Percentiles rank a stretch among this genome's conserved stretches.
Evolutionary conservation across 2,113 vertebrate species (phyloP).

Genomic region (Dolichallabes microphthalmus): DNA sequence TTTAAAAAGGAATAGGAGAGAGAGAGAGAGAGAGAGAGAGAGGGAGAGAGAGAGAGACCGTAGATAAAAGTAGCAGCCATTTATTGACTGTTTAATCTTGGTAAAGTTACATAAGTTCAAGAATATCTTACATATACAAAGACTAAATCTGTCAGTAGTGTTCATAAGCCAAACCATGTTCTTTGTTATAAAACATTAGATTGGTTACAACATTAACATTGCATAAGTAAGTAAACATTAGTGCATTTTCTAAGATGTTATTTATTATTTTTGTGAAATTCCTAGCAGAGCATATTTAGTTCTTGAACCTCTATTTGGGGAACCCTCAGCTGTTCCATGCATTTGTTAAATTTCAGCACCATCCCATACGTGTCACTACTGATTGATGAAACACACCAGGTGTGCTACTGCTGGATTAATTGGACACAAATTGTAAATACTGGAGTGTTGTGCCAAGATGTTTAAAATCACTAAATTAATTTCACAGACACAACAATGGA

Average conservation of each 20-base stretch:
- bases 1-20: conserved; percentile 47
- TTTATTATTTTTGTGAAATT: background rate
- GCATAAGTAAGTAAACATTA: background rate
- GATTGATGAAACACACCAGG: background rate
- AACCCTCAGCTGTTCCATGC: background rate
- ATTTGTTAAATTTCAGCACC: conserved; percentile 9
- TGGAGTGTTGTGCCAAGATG: background rate
- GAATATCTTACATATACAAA: background rate
- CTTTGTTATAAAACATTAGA: background rate
- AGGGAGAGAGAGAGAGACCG: conserved; percentile 19
- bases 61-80: background rate
- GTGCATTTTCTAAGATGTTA: background rate
- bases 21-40: conserved; percentile 39
- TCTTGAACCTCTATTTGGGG: background rate
- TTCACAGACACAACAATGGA: background rate
- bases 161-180: background rate
- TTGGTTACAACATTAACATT: background rate
- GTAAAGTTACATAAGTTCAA: background rate
- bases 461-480: background rate
- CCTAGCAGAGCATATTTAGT: background rate
- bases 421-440: background rate
- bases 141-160: background rate
- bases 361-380: background rate
- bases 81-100: background rate
- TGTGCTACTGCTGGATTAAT: background rate